Evolutionary conservation across 1,140 invertebrate species (phyloP).

Genomic region (Panulirus ornatus): DNA sequence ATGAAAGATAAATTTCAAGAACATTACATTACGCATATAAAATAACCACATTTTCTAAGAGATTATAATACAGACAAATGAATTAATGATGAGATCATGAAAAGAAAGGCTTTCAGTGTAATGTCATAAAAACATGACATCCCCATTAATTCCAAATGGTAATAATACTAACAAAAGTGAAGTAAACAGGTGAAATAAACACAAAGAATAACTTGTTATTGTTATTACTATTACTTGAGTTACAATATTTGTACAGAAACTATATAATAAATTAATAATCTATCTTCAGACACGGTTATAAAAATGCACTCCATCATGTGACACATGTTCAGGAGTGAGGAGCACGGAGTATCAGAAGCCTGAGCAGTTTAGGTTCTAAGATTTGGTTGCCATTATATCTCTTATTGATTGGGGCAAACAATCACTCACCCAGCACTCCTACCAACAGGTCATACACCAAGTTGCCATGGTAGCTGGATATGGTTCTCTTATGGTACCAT

Average conservation of each 20-base stretch:
- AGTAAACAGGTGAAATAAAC: conserved; percentile 35
- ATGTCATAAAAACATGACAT: too few relatives aligned
- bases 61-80: too few relatives aligned
- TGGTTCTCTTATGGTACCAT: not conserved
- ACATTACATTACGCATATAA: too few relatives aligned
- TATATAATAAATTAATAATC: conserved; percentile 69
- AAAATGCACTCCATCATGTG: conserved; percentile 49
- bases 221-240: conserved; percentile 68
- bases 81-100: too few relatives aligned
- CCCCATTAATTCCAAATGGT: too few relatives aligned
- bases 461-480: not conserved
- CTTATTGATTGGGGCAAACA: not conserved
- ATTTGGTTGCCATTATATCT: not conserved
- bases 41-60: too few relatives aligned
- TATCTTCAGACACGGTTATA: conserved; percentile 64
- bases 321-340: conserved; percentile 6
- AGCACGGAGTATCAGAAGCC: conserved; percentile 51
- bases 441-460: not conserved
- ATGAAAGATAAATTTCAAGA: too few relatives aligned
- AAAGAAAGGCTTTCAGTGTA: too few relatives aligned
- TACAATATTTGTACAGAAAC: conserved; percentile 70
- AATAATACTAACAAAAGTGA: too few relatives aligned
- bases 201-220: conserved; percentile 42
- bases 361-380: conserved; percentile 45
- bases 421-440: not conserved